These are phyloP conservation scores for Leucosticte australis DNA, from an alignment of 2,113 vertebrate species.

Conservation along the genomic window DNA sequence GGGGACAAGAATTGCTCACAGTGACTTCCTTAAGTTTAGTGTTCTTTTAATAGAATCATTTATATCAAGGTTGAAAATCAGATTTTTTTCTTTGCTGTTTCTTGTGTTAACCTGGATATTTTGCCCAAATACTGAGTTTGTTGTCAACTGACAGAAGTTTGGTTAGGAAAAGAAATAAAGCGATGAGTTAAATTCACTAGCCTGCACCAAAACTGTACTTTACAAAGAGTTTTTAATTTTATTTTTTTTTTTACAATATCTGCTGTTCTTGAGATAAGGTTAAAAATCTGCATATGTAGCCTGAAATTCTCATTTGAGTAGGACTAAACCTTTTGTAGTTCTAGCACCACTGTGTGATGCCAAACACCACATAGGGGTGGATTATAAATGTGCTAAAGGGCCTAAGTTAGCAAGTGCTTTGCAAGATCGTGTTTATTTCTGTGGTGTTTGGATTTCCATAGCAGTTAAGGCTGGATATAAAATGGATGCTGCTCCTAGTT, in stretches of 20 bases:
- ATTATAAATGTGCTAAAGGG: neutral
- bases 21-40: neutral
- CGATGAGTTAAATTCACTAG: neutral
- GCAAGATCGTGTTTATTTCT: neutral
- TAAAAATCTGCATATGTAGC: neutral
- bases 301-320: neutral
- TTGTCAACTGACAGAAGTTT: neutral
- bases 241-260: neutral
- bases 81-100: neutral
- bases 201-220: neutral
- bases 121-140: neutral
- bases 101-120: neutral
- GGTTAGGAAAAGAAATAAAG: neutral
- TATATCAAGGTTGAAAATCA: neutral
- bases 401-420: neutral
- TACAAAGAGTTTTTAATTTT: neutral
- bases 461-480: neutral
- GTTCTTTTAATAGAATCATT: neutral
- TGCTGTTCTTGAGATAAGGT: neutral
- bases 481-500: neutral
- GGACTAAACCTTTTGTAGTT: neutral
- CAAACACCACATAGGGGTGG: accelerated
- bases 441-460: neutral
- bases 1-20: neutral
- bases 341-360: neutral